These are phyloP conservation scores for Drosophila busckii DNA, from an alignment of 1,140 invertebrate genomes.

Conservation along the genomic window DNA sequence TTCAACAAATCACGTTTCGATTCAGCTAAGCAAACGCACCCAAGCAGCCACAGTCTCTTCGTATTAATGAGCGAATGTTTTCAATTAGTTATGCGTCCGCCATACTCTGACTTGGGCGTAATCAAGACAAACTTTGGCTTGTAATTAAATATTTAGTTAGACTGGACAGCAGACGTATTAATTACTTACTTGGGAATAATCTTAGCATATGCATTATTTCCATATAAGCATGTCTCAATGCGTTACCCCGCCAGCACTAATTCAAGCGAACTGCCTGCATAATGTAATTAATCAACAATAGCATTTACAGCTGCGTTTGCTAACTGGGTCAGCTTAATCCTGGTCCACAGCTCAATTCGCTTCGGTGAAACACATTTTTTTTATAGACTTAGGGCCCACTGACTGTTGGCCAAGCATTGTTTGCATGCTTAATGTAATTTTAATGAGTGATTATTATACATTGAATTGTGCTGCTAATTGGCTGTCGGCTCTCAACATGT, in stretches of 20 bases:
- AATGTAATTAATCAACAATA: slow-evolving; percentile 44
- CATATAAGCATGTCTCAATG: neutral
- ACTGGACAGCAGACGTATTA: slow-evolving; percentile 7
- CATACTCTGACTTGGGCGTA: slow-evolving; percentile 37
- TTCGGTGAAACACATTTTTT: neutral
- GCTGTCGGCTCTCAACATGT: neutral
- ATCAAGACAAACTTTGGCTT: slow-evolving; percentile 56
- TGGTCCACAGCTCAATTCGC: neutral
- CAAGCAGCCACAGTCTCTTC: slow-evolving; percentile 17
- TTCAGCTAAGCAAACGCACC: neutral
- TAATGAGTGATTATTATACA: slow-evolving; percentile 22
- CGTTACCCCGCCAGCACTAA: slow-evolving; percentile 13
- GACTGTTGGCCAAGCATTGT: slow-evolving; percentile 24
- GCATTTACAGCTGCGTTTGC: neutral
- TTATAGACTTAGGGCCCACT: neutral
- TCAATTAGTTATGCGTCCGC: slow-evolving; percentile 61
- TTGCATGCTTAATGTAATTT: slow-evolving; percentile 29
- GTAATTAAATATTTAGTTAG: slow-evolving; percentile 66
- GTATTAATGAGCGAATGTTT: slow-evolving; percentile 73
- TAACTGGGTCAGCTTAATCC: neutral
- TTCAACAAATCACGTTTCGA: slow-evolving; percentile 49
- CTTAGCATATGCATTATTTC: too few relatives aligned
- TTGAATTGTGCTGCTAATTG: slow-evolving; percentile 15
- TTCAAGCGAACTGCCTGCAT: slow-evolving; percentile 37
- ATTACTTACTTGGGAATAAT: neutral